Evolutionary conservation across 2,113 vertebrate species (phyloP).

Genomic region (Anarhynchus alexandrinus): DNA sequence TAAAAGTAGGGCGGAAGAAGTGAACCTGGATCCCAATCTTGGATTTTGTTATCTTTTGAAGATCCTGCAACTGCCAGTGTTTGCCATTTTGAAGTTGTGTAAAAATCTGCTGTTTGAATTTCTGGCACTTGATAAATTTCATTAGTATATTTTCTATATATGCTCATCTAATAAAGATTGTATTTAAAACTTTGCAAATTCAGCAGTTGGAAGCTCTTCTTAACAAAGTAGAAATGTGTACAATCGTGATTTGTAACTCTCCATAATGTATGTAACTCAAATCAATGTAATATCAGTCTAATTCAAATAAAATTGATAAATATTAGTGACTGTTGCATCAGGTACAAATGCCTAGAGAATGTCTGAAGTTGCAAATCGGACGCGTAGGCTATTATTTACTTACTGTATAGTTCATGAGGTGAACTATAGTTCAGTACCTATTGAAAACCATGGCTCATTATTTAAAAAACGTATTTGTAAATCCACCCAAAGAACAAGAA

Average conservation of each 20-base stretch:
- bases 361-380: neutral
- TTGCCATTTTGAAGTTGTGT: neutral
- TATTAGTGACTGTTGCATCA: neutral
- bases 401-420: neutral
- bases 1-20: neutral
- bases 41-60: neutral
- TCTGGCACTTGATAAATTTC: neutral
- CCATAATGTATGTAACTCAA: neutral
- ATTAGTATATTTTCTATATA: neutral
- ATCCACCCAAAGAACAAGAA: neutral
- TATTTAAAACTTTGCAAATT: neutral
- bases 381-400: neutral
- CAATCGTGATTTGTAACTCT: neutral
- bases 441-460: neutral
- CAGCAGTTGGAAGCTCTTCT: neutral
- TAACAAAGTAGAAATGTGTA: neutral
- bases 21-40: neutral
- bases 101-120: neutral
- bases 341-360: slow-evolving; percentile 1
- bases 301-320: slow-evolving; percentile 3
- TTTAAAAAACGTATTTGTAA: neutral
- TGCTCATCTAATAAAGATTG: neutral
- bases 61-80: neutral
- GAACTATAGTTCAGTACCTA: neutral
- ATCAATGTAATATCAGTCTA: neutral